Conservation (phyloP, 1,140 invertebrate genomes). For the Harpegnathos saltator region DNA sequence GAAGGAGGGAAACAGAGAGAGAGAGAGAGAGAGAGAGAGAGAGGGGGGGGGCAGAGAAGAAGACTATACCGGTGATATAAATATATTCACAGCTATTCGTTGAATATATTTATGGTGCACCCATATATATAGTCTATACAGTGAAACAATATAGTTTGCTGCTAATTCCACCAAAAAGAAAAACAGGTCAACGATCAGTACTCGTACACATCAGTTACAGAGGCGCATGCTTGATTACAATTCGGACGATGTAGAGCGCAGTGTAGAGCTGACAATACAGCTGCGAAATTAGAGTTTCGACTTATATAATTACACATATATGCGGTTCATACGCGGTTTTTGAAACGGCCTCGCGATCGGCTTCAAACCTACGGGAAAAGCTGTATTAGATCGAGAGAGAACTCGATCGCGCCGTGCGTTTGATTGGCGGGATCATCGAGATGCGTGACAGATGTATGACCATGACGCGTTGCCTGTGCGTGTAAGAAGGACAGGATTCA, state of each 20-base stretch:
- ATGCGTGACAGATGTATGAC: conserved; percentile 1
- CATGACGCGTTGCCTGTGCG: conserved; percentile 45
- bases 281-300: conserved; percentile 22
- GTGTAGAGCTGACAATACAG: conserved; percentile 17
- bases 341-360: conserved; percentile 39
- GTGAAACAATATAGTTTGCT: conserved; percentile 3
- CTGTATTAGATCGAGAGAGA: conserved; percentile 47
- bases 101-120: conserved; percentile 2
- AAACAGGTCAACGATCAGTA: conserved; percentile 17
- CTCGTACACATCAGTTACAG: conserved; percentile 43
- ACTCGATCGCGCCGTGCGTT: not conserved
- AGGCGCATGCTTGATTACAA: conserved; percentile 64
- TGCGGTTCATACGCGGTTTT: conserved; percentile 44
- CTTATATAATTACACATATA: conserved; percentile 55
- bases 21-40: no score
- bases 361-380: conserved; percentile 59
- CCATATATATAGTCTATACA: conserved; percentile 33
- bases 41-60: no score
- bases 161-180: conserved; percentile 23
- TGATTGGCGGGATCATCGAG: not conserved
- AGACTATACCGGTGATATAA: no score
- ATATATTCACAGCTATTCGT: conserved; percentile 5
- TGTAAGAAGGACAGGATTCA: conserved; percentile 14
- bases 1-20: no score
- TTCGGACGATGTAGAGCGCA: not conserved